These are phyloP conservation scores for Cyprinodon diabolis DNA, from an alignment of 2,797 vertebrate species.

Conservation along the genomic window DNA sequence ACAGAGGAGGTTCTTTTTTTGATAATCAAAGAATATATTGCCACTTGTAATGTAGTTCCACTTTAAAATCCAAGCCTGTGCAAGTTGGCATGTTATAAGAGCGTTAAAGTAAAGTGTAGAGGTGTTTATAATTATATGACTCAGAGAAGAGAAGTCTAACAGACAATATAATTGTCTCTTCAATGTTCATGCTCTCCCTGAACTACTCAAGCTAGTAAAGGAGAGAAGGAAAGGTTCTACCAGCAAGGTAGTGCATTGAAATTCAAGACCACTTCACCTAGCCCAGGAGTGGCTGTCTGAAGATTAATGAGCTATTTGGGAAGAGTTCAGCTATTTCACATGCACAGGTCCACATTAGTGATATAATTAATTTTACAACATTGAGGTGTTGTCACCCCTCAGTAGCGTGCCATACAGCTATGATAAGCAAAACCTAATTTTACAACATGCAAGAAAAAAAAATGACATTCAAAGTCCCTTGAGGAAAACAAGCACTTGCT, in stretches of 20 bases:
- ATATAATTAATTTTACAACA: slow-evolving; percentile 93
- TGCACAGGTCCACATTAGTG: slow-evolving; percentile 80
- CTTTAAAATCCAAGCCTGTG: slow-evolving; percentile 41
- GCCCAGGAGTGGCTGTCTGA: slow-evolving; percentile 80
- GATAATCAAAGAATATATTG: slow-evolving; percentile 60
- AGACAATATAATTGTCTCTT: slow-evolving; percentile 73
- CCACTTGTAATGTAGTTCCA: slow-evolving; percentile 39
- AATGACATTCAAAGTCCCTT: slow-evolving; percentile 75
- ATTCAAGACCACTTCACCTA: slow-evolving; percentile 85
- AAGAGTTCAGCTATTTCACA: slow-evolving; percentile 86
- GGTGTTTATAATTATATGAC: slow-evolving; percentile 74
- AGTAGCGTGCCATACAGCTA: slow-evolving; percentile 70
- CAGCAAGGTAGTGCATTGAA: slow-evolving; percentile 79
- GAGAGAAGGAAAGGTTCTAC: slow-evolving; percentile 74
- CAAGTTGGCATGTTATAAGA: slow-evolving; percentile 17
- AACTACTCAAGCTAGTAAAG: slow-evolving; percentile 42
- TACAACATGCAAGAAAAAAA: slow-evolving; percentile 68
- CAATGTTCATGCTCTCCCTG: slow-evolving; percentile 39
- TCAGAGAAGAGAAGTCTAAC: slow-evolving; percentile 60
- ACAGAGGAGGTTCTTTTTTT: slow-evolving; percentile 22
- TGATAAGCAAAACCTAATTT: slow-evolving; percentile 90
- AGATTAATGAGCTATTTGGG: slow-evolving; percentile 92
- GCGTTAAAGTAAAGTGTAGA: slow-evolving; percentile 61
- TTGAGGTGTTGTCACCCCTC: slow-evolving; percentile 82
- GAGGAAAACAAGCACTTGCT: slow-evolving; percentile 46